Evolutionary conservation across 92 coral and sea anemone genomes (phyloP).

Genomic region (Isaurus tuberculatus): DNA sequence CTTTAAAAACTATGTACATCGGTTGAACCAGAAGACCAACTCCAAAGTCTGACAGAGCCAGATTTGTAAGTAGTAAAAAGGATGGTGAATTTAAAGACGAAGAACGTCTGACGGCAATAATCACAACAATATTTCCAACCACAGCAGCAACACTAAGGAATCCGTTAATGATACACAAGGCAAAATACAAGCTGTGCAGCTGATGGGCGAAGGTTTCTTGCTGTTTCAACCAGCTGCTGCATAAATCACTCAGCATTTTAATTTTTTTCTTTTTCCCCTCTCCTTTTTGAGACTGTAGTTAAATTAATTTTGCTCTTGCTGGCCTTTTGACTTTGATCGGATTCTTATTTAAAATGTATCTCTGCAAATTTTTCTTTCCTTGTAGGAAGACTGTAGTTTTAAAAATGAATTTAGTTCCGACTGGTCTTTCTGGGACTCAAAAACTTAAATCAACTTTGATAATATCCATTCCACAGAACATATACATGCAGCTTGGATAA

Average conservation of each 20-base stretch:
- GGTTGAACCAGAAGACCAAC: slow-evolving; percentile 39
- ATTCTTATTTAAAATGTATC: background rate
- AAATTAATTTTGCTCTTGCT: background rate
- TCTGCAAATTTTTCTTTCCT: too few relatives aligned
- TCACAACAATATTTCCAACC: slow-evolving; percentile 27
- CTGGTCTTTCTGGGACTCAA: too few relatives aligned
- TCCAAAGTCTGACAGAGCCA: slow-evolving; percentile 22
- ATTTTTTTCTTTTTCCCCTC: background rate
- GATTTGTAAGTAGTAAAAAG: slow-evolving; percentile 21
- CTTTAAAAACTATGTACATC: slow-evolving; percentile 19
- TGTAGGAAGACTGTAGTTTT: too few relatives aligned
- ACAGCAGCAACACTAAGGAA: slow-evolving; percentile 8
- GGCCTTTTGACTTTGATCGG: background rate
- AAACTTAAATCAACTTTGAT: too few relatives aligned
- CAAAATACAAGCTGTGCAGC: background rate
- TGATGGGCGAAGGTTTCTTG: background rate
- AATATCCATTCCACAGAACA: too few relatives aligned
- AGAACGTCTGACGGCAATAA: slow-evolving; percentile 20
- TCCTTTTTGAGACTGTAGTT: background rate
- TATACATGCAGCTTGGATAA: too few relatives aligned
- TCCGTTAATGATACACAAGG: slow-evolving; percentile 19
- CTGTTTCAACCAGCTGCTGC: slow-evolving; percentile 21
- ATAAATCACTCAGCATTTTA: slow-evolving; percentile 20
- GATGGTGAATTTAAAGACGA: slow-evolving; percentile 31
- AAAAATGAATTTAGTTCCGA: too few relatives aligned